phyloP scores from a whole-genome alignment of 2,113 vertebrate genomes.

The Vireo altiloquus region DNA sequence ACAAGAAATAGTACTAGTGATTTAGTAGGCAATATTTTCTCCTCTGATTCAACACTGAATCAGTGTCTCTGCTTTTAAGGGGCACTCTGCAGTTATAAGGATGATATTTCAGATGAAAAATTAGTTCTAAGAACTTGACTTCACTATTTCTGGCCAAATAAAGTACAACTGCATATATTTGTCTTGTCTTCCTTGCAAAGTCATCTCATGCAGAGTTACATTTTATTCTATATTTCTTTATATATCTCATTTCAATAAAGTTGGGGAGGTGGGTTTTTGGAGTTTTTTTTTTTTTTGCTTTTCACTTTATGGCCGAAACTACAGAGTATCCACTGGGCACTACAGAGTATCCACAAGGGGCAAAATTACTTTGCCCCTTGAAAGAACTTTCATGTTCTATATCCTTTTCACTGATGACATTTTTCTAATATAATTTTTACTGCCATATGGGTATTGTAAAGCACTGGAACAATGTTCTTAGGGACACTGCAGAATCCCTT shows the following conservation, averaged over 20 bases:
- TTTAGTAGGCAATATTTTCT: conserved; percentile 27
- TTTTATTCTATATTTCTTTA: background rate
- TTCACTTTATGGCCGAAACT: background rate
- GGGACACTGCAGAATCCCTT: background rate
- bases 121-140: background rate
- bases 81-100: background rate
- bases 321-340: background rate
- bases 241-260: background rate
- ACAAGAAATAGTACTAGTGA: conserved; percentile 18
- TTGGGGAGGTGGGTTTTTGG: background rate
- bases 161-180: background rate
- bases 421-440: background rate
- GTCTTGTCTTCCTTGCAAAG: background rate
- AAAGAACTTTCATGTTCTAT: background rate
- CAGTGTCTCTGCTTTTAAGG: conserved; percentile 8
- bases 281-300: background rate
- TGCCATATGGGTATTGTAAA: background rate
- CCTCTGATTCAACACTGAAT: conserved; percentile 7
- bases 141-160: background rate
- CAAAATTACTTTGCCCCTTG: background rate
- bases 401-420: background rate
- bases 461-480: background rate
- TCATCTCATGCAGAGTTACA: background rate
- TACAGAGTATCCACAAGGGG: background rate
- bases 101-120: conserved; percentile 43